Conservation (phyloP, 2,113 vertebrate genomes). For the Astur gentilis region DNA sequence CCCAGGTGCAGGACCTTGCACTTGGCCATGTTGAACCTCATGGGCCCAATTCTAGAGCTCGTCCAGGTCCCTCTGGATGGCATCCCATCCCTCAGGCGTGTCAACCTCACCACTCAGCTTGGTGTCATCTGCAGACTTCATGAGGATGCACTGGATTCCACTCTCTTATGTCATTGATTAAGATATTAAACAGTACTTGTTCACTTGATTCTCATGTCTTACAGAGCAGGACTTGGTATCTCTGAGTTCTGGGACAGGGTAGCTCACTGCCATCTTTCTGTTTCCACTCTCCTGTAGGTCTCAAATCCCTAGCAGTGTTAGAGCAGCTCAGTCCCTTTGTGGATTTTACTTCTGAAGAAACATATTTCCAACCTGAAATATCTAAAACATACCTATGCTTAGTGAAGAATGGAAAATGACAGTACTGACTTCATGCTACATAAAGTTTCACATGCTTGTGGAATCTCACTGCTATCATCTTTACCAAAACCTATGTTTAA, state of each 20-base stretch:
- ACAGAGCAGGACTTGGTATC: background rate
- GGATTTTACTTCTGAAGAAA: background rate
- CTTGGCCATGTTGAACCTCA: no score
- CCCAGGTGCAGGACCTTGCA: background rate
- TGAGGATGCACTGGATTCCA: background rate
- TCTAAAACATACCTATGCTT: background rate
- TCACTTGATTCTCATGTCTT: background rate
- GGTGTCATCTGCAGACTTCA: background rate
- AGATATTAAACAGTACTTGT: background rate
- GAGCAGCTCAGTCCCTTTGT: background rate
- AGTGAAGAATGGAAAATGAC: background rate
- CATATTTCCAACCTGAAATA: background rate
- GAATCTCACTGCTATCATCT: background rate
- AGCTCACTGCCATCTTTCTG: background rate
- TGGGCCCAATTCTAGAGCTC: background rate
- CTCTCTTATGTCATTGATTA: background rate
- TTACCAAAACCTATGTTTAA: background rate
- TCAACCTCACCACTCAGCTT: background rate
- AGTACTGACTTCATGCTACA: background rate
- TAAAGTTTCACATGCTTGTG: background rate
- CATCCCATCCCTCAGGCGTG: background rate
- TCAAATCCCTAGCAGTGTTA: background rate
- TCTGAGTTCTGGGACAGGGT: rapidly evolving
- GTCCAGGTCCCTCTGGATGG: background rate
- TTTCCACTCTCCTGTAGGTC: background rate